Base-by-base conservation (phyloP, 37 sponge, comb jelly and placozoan species). In the Theonella swinhoei region DNA sequence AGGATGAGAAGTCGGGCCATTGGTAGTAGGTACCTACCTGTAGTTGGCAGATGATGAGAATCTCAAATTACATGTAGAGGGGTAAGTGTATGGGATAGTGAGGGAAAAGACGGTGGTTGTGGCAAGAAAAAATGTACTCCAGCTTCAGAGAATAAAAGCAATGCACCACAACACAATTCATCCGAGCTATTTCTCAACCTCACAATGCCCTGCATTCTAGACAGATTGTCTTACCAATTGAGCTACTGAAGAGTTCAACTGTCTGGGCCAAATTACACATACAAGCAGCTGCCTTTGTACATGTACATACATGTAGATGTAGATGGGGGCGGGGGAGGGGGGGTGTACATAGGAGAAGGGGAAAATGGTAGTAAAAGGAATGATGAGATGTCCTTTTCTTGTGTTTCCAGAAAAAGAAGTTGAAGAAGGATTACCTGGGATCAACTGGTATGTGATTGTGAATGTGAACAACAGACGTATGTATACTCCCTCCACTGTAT, bases 401-500 rank as follows among this genome's bases (percentile, higher is more conserved):
- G 3, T 75, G 4, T 7, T 26, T 1, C 37, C 28, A 95, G 96
- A 95, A 95, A 75, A 95, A 95, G 83, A 90, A 93, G 73, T 5
- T 71, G 67, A 95, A 95, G 76, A 93, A 92, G 59, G 94, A 93
- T 64, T 33, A 77, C 20, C 70, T 83, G 39, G 76, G 79, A 70
- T 39, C n/a, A 5, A 33, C 71, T 34, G 71, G 71, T 70, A 38
- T 22, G 71, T 31, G 39, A 35, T 14, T 70, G 67, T 11, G 60
- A 58, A 19, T 20, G 60, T 20, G 60, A 58, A n/a, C n/a, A n/a
- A n/a, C n/a, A n/a, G n/a, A n/a, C n/a, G n/a, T n/a, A n/a, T n/a
- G n/a, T n/a, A n/a, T n/a, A n/a, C n/a, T n/a, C n/a, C n/a, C n/a
- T n/a, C n/a, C n/a, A n/a, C n/a, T n/a, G n/a, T n/a, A n/a, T n/a